Evolutionary conservation across 92 coral and sea anemone genomes (phyloP).

Genomic region (Epizoanthus stellaris): DNA sequence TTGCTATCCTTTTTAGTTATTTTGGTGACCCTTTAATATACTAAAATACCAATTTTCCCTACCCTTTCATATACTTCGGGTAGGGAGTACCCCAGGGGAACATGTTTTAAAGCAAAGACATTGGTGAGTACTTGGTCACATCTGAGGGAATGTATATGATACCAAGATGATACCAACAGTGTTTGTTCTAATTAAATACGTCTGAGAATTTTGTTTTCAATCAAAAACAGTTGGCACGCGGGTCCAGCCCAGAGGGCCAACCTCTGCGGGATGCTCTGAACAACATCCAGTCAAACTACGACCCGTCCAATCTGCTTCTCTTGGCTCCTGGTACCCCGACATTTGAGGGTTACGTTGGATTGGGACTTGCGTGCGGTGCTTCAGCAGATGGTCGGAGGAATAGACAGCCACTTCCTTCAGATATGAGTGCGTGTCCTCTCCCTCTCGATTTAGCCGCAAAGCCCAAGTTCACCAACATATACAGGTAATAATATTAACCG

Average conservation of each 20-base stretch:
- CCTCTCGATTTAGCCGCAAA: slow-evolving; percentile 66
- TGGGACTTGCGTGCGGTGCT: slow-evolving; percentile 76
- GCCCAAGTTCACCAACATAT: slow-evolving; percentile 54
- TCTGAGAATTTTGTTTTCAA: neutral
- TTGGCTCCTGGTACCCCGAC: slow-evolving; percentile 78
- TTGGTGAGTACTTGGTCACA: neutral
- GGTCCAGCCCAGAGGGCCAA: slow-evolving; percentile 57
- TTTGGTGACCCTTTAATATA: too few species aligned
- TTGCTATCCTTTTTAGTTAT: too few species aligned
- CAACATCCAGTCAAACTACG: slow-evolving; percentile 70
- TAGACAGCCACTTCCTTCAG: slow-evolving; percentile 66
- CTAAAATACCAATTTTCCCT: too few species aligned
- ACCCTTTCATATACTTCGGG: too few species aligned
- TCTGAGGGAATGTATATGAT: neutral
- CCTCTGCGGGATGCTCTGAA: slow-evolving; percentile 65
- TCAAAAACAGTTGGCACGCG: slow-evolving; percentile 53
- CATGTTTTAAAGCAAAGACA: too few species aligned
- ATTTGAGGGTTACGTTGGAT: slow-evolving; percentile 85
- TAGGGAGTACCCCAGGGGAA: too few species aligned
- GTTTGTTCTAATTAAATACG: neutral
- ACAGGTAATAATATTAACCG: slow-evolving; percentile 36
- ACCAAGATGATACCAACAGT: neutral
- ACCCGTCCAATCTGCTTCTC: slow-evolving; percentile 59
- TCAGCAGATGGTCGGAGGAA: slow-evolving; percentile 85
- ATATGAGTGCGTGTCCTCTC: slow-evolving; percentile 66